Evolutionary conservation across 2,113 vertebrate genomes (phyloP), one percentile per base, ranked within the genome.

Genomic region (Astatotilapia flaviijosephi): DNA sequence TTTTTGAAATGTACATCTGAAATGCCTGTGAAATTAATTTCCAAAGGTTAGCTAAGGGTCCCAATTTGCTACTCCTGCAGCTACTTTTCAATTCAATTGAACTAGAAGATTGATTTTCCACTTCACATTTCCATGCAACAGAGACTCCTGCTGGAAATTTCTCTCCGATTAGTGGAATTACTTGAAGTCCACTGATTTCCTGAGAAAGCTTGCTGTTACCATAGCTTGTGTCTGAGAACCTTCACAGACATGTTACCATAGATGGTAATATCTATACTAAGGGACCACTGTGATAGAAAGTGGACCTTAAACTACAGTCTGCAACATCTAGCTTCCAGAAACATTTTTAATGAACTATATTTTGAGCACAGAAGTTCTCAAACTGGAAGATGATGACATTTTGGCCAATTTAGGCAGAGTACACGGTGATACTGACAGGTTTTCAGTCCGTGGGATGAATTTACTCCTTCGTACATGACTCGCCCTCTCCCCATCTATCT

Each of bases 331-430:
- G 14, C 35, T 75, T 40, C 70, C 10, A 6, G 21, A 58, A 83
- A 81, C 54, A 12, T 84, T 88, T 83, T 87, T 77, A 80, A 86
- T 79, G 31, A 89, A 51, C 5, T 26, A 2, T 47, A 58, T 84
- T 89, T 83, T 55, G 10, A 60, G 21, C 13, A 5, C 49, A 58
- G 33, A 10, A 55, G 37, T 13, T 75, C 49, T 88, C 77, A 45
- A 19, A 55, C 68, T 53, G 12, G 6, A 53, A 82, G 47, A 68
- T 68, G 56, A 80, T 87, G 89, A 84, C 81, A 80, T 88, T 80
- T 68, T 49, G 82, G 37, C 88, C 84, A 91, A 93, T 94, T 92
- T 91, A 5, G 70, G 70, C 40, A 79, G 47, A 83, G 83, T 28
- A 40, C 47, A 82, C 3, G 1, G 37, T 49, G 82, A 28, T 33